Evolutionary conservation across 2,888 invertebrate species (phyloP).

Genomic region (Oasisia sp.): DNA sequence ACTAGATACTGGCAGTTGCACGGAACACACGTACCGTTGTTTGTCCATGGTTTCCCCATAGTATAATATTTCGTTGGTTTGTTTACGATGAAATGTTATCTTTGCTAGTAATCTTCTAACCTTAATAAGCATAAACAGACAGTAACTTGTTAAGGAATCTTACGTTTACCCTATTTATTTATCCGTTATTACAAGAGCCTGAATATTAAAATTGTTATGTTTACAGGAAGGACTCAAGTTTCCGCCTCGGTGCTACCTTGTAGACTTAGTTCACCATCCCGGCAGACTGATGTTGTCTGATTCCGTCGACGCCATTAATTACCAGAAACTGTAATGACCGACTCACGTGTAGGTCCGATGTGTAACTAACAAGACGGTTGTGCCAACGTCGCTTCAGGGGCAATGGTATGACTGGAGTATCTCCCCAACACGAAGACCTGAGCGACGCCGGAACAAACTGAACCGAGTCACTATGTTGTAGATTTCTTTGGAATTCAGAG

Average conservation of each 20-base stretch:
- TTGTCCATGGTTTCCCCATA: too few relatives aligned
- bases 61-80: too few relatives aligned
- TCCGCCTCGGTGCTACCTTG: constrained; percentile 60
- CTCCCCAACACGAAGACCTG: not conserved
- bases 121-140: too few relatives aligned
- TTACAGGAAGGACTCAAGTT: constrained; percentile 56
- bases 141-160: too few relatives aligned
- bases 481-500: not conserved
- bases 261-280: constrained; percentile 63
- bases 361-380: not conserved
- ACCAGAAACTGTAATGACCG: constrained; percentile 42
- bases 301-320: constrained; percentile 58
- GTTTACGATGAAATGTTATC: too few relatives aligned
- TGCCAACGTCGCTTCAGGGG: not conserved
- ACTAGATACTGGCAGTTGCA: too few relatives aligned
- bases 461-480: not conserved
- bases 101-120: too few relatives aligned
- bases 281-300: constrained; percentile 59
- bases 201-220: constrained; percentile 29
- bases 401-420: not conserved
- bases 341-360: not conserved
- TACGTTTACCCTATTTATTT: too few relatives aligned
- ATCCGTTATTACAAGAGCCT: not conserved
- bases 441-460: not conserved
- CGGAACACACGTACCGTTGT: too few relatives aligned